Base-by-base conservation (phyloP, 2,888 invertebrate genomes). In the Andrena bucephala region DNA sequence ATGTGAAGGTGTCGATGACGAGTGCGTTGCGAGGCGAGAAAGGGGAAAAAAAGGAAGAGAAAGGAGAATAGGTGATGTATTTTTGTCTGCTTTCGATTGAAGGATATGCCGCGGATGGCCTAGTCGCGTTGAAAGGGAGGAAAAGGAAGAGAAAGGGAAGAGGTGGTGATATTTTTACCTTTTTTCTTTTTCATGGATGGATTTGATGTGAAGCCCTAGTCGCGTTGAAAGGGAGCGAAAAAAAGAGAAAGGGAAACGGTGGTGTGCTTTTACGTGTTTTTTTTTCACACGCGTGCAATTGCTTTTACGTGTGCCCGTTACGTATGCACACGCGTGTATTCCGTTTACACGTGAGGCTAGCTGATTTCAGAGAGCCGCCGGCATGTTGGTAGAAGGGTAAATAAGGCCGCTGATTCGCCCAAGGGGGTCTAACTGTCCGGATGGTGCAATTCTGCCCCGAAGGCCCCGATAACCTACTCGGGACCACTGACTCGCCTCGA, bases 351-450 rank as follows among this genome's bases (percentile, higher is more conserved):
- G 72, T 78, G 78, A 83, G 78, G 78, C 71, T 52, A 54, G 50
- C 59, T 48, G 70, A 73, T 73, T 72, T 72, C 67, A 67, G 60
- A 71, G 69, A 76, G 76, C 85, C 75, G 76, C 50, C 63, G 85
- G 85, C 85, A 66, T 62, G 80, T 69, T 73, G 86, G 87, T 92
- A 89, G 91, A 90, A 92, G 92, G 92, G 92, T 92, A 92, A 94
- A 94, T 94, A 94, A 94, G 94, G 94, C 93, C 94, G 94, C 84
- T 88, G 91, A 90, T 93, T 93, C 89, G 94, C 94, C 94, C 92
- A 93, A 93, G 94, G 94, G 93, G 93, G 92, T 93, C 92, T 93
- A 93, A 92, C 92, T 90, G 91, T 90, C 87, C 87, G 89, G 85
- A 92, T 93, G 92, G 91, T 93, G 93, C 93, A 93, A 93, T 87